Conservation (phyloP, 2,113 vertebrate genomes). For the Tyto alba region DNA sequence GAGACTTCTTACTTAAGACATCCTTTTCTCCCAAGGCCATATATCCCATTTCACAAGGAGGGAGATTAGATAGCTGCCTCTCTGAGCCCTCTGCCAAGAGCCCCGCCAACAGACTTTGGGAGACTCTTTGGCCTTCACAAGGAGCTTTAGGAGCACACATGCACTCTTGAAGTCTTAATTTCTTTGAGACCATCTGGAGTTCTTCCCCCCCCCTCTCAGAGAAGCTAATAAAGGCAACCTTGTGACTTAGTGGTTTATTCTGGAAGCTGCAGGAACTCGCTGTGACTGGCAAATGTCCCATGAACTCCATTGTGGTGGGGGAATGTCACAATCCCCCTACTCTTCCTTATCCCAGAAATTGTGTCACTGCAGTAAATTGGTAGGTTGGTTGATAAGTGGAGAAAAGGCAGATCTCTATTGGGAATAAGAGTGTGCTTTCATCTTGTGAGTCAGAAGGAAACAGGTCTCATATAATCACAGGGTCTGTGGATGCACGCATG, state of each 20-base stretch:
- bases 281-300: neutral
- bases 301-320: neutral
- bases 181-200: constrained; percentile 8
- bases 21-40: neutral
- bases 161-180: neutral
- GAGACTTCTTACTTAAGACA: neutral
- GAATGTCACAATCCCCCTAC: neutral
- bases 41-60: neutral
- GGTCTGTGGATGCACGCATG: neutral
- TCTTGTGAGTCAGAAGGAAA: neutral
- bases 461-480: neutral
- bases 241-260: constrained; percentile 39
- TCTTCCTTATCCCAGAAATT: neutral
- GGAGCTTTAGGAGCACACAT: neutral
- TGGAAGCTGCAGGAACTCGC: neutral
- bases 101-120: neutral
- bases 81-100: neutral
- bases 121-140: neutral
- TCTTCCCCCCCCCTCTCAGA: neutral
- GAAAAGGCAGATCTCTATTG: neutral
- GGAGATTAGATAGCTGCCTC: neutral
- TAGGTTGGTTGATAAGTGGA: neutral
- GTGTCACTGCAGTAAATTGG: neutral
- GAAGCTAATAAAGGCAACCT: constrained; percentile 32
- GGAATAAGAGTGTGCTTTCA: neutral